Evolutionary conservation across 2,797 vertebrate species (phyloP).

Genomic region (Enteromius treurensis): DNA sequence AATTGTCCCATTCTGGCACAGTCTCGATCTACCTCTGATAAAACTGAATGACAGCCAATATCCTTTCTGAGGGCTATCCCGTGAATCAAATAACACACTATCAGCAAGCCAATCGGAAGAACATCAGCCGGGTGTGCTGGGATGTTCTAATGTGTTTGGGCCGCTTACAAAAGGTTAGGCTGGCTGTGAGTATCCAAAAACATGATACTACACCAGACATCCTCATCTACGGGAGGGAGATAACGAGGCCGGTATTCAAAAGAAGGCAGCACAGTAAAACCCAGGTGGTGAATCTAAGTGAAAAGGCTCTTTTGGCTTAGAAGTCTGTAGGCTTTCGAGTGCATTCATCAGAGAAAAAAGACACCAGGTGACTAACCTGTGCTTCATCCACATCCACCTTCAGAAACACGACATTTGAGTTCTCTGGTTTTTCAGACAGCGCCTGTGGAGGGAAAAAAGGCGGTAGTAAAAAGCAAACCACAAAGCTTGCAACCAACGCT

Average conservation of each 20-base stretch:
- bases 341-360: slow-evolving; percentile 6
- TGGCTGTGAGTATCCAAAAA: neutral
- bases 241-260: neutral
- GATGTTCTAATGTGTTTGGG: slow-evolving; percentile 11
- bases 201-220: neutral
- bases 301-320: neutral
- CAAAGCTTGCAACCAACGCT: slow-evolving; percentile 14
- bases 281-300: neutral
- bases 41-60: slow-evolving; percentile 42
- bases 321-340: neutral
- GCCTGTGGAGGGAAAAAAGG: slow-evolving; percentile 65
- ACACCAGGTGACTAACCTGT: slow-evolving; percentile 68
- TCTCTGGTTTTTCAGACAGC: slow-evolving; percentile 58
- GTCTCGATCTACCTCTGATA: slow-evolving; percentile 5
- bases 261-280: neutral
- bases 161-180: neutral
- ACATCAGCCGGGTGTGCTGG: slow-evolving; percentile 1
- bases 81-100: slow-evolving; percentile 47
- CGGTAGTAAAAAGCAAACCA: slow-evolving; percentile 24
- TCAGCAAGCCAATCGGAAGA: slow-evolving; percentile 21
- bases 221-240: neutral
- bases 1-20: slow-evolving; percentile 18
- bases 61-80: slow-evolving; percentile 40
- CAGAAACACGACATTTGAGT: slow-evolving; percentile 84
- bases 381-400: slow-evolving; percentile 93